These are phyloP conservation scores for Limnephilus marmoratus DNA, from an alignment of 2,888 invertebrate genomes.

Conservation along the genomic window DNA sequence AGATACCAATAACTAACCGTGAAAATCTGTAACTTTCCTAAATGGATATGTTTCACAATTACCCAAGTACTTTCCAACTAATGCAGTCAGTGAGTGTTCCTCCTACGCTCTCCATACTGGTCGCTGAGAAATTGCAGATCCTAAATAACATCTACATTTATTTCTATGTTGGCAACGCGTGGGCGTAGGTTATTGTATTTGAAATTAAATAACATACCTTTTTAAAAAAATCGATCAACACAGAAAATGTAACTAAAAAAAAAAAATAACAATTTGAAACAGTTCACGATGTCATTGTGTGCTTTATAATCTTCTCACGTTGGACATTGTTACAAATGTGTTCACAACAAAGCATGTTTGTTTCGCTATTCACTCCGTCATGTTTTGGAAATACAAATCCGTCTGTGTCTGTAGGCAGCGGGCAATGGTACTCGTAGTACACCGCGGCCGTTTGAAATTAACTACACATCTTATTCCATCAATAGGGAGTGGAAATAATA, in stretches of 20 bases:
- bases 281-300: background rate
- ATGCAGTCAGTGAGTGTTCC: too few species aligned
- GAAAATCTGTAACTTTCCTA: too few species aligned
- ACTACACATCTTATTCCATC: conserved; percentile 59
- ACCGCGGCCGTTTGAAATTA: conserved; percentile 44
- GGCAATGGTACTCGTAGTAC: background rate
- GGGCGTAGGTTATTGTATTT: background rate
- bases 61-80: too few species aligned
- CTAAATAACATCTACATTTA: too few species aligned
- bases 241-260: background rate
- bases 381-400: conserved; percentile 64
- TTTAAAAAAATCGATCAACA: background rate
- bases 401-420: conserved; percentile 50
- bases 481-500: conserved; percentile 57
- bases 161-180: too few species aligned
- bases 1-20: too few species aligned
- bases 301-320: conserved; percentile 55
- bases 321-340: conserved; percentile 61
- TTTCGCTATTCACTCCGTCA: conserved; percentile 57
- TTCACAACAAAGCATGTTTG: conserved; percentile 64
- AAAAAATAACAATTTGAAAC: background rate
- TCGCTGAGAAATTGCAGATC: too few species aligned
- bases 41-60: too few species aligned
- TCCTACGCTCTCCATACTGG: too few species aligned
- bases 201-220: background rate